Percentiles rank a stretch among this genome's conserved stretches.
Evolutionary conservation across 2,113 vertebrate species (phyloP).

Genomic region (Electrona antarctica): DNA sequence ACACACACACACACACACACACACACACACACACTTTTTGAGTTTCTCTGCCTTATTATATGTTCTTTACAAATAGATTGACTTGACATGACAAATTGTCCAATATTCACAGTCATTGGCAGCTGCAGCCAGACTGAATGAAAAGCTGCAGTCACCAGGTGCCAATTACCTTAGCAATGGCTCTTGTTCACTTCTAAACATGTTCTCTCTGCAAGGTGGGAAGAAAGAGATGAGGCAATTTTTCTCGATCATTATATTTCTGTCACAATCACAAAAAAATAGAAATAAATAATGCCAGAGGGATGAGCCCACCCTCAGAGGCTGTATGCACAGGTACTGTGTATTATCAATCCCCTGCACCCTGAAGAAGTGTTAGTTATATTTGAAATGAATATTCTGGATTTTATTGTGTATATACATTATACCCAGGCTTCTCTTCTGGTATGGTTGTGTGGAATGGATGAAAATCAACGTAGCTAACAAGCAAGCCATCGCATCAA

Average conservation of each 20-base stretch:
- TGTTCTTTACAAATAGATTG: too few species aligned
- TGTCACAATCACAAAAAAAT: too few species aligned
- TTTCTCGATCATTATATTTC: conserved; percentile 39
- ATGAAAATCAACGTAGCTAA: too few species aligned
- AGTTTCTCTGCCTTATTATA: too few species aligned
- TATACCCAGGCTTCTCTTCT: too few species aligned
- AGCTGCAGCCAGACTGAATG: conserved; percentile 19
- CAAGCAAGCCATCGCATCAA: too few species aligned
- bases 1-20: too few species aligned
- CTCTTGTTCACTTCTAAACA: conserved; percentile 37
- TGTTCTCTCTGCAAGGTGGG: conserved; percentile 20
- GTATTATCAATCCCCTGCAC: conserved; percentile 21
- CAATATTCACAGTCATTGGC: neutral
- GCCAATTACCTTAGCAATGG: conserved; percentile 34
- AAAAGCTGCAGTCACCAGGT: conserved; percentile 34
- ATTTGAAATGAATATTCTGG: too few species aligned
- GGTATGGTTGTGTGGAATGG: too few species aligned
- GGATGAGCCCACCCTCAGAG: neutral
- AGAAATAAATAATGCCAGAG: neutral
- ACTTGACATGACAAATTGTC: neutral
- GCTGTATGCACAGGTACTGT: neutral
- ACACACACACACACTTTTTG: too few species aligned
- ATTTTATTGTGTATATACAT: too few species aligned
- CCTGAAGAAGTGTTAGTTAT: neutral
- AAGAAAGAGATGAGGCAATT: conserved; percentile 19